Conservation (phyloP, 2,113 vertebrate genomes). For the Agelaius tricolor region DNA sequence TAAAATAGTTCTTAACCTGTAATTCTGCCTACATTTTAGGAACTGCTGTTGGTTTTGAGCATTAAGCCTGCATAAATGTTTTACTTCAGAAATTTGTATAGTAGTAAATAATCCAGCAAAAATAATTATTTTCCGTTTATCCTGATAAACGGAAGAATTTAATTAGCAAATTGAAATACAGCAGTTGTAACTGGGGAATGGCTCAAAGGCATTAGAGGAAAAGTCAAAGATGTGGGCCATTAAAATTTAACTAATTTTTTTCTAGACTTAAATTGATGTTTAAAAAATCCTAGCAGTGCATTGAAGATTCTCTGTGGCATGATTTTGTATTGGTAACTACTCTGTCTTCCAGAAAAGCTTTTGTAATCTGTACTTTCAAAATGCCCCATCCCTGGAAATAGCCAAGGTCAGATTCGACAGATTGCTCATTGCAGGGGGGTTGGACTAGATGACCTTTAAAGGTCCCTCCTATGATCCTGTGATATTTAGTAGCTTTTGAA, state of each 20-base stretch:
- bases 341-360: constrained; percentile 13
- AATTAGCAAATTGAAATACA: neutral
- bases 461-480: neutral
- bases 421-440: neutral
- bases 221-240: neutral
- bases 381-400: neutral
- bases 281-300: neutral
- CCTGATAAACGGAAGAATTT: neutral
- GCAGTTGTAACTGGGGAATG: neutral
- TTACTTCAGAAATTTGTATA: neutral
- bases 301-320: constrained; percentile 14
- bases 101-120: neutral
- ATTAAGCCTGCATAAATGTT: neutral
- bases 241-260: constrained; percentile 6
- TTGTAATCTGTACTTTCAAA: constrained; percentile 11
- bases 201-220: neutral
- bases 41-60: neutral
- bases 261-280: constrained; percentile 20
- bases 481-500: neutral
- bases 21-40: neutral
- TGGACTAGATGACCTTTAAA: neutral
- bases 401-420: neutral
- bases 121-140: neutral
- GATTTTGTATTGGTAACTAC: neutral
- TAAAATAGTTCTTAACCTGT: neutral